These are phyloP conservation scores for Sylvietta virens DNA, from an alignment of 2,113 vertebrate species.

Conservation along the genomic window DNA sequence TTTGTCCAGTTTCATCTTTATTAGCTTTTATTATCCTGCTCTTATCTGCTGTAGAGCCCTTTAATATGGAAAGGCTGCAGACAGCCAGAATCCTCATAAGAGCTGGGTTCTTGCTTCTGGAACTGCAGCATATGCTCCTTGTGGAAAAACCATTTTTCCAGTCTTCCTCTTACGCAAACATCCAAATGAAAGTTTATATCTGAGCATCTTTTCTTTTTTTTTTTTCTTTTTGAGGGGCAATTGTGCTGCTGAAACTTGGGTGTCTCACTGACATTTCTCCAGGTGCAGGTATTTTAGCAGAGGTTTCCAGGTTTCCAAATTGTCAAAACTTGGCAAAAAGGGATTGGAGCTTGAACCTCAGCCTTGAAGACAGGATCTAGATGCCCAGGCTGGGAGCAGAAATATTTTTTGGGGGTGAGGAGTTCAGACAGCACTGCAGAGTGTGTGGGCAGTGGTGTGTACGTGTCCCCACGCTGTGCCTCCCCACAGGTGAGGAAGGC, in stretches of 20 bases:
- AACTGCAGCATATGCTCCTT: background rate
- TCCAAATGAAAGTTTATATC: background rate
- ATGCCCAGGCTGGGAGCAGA: background rate
- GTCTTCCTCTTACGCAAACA: background rate
- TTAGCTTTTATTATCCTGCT: background rate
- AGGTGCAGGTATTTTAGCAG: background rate
- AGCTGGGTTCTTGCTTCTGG: background rate
- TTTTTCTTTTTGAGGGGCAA: background rate
- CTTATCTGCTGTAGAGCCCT: slow-evolving; percentile 17
- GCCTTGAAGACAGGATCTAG: background rate
- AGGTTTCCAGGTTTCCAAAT: background rate
- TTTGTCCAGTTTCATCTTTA: slow-evolving; percentile 38
- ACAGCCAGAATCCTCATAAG: background rate
- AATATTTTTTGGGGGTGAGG: background rate
- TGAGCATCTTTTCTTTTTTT: background rate
- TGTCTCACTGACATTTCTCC: background rate
- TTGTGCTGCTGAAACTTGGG: background rate
- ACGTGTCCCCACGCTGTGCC: background rate
- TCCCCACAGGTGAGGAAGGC: background rate
- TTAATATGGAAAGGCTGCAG: slow-evolving; percentile 23
- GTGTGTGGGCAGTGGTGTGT: rapidly evolving
- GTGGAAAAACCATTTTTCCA: background rate
- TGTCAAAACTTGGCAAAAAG: background rate
- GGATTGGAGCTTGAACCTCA: background rate
- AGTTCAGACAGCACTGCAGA: background rate